phyloP scores from a whole-genome alignment of 2,113 vertebrate species.

The Eretmochelys imbricata region DNA sequence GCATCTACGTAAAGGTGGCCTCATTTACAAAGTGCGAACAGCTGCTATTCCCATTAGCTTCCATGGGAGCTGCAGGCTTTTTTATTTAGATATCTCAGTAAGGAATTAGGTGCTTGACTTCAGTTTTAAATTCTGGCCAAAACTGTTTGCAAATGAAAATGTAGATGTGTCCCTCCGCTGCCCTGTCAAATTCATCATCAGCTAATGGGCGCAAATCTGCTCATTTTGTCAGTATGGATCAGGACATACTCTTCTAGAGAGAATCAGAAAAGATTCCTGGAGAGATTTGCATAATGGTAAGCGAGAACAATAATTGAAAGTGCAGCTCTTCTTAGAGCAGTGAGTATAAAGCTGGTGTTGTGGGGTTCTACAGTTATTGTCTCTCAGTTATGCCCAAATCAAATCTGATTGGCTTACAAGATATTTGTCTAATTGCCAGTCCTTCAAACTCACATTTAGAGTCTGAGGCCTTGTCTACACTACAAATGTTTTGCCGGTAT shows the following conservation, averaged over 20 bases:
- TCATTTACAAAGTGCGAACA: neutral
- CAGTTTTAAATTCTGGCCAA: neutral
- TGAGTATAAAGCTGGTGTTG: neutral
- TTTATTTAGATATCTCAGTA: constrained; percentile 25
- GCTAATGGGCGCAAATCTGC: neutral
- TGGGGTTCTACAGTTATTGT: neutral
- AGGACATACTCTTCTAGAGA: neutral
- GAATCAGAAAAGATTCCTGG: neutral
- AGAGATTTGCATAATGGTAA: neutral
- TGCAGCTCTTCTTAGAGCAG: neutral
- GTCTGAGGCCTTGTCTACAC: neutral
- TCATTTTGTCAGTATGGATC: neutral
- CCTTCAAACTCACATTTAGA: neutral
- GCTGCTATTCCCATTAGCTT: neutral
- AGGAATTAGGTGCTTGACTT: constrained; percentile 26
- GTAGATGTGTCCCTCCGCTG: neutral
- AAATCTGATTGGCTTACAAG: neutral
- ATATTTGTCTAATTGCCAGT: neutral
- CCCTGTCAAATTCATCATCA: neutral
- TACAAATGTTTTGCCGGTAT: neutral
- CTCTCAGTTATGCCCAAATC: neutral
- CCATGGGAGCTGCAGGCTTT: neutral
- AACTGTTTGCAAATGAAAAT: rapidly evolving
- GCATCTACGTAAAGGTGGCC: neutral
- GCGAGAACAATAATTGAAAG: rapidly evolving